Evolutionary conservation across 2,888 invertebrate genomes (phyloP).

Genomic region (Phrixothrix hirtus): DNA sequence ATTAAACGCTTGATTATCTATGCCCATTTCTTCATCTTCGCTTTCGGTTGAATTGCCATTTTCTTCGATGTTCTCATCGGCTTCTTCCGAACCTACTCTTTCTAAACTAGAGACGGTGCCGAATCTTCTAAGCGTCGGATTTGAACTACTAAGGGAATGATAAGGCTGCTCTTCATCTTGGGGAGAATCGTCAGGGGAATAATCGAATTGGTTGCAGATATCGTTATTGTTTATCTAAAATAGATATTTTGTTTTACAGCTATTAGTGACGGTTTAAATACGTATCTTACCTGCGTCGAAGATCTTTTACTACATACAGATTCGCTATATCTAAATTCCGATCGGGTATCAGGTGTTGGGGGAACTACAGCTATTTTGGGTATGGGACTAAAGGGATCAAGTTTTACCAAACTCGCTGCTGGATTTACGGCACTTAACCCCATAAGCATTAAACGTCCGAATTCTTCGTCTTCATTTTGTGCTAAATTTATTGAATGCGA

Average conservation of each 20-base stretch:
- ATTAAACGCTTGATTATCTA: slow-evolving; percentile 53
- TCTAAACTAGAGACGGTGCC: slow-evolving; percentile 77
- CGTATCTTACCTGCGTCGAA: slow-evolving; percentile 10
- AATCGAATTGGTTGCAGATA: slow-evolving; percentile 59
- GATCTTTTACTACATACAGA: slow-evolving; percentile 11
- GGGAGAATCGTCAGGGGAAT: slow-evolving; percentile 72
- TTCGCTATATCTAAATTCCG: slow-evolving; percentile 25
- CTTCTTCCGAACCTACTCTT: slow-evolving; percentile 65
- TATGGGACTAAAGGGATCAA: slow-evolving; percentile 61
- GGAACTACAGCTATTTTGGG: slow-evolving; percentile 76
- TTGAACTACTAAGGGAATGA: slow-evolving; percentile 67
- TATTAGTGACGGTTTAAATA: no score
- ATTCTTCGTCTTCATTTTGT: slow-evolving; percentile 50
- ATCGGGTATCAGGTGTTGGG: slow-evolving; percentile 67
- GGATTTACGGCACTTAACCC: slow-evolving; percentile 68
- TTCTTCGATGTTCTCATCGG: slow-evolving; percentile 59
- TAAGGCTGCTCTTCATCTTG: slow-evolving; percentile 76
- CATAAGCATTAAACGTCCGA: slow-evolving; percentile 70
- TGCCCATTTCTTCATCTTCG: slow-evolving; percentile 43
- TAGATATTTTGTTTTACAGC: slow-evolving; percentile 7
- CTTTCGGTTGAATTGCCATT: slow-evolving; percentile 39
- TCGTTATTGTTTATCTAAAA: slow-evolving; percentile 24
- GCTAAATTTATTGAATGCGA: not conserved
- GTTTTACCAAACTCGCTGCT: slow-evolving; percentile 62
- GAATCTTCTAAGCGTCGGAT: slow-evolving; percentile 59